Percentiles rank a stretch among this genome's conserved stretches.
These are phyloP conservation scores for Athalia cordata DNA, from an alignment of 2,888 invertebrate species.

Conservation along the genomic window DNA sequence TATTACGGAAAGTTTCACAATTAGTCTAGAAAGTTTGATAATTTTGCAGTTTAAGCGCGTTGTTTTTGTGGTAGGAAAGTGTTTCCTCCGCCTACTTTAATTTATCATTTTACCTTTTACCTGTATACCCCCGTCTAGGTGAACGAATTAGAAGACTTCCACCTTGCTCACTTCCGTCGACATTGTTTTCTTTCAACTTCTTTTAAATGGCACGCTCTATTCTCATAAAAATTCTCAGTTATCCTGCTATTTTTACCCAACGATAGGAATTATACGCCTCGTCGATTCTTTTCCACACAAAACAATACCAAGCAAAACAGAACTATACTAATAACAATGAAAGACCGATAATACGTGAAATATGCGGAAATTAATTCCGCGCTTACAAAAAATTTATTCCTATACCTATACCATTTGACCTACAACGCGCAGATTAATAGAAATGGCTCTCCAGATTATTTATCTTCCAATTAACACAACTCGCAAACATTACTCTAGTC, in stretches of 20 bases:
- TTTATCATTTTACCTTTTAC: slow-evolving; percentile 65
- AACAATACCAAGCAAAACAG: not conserved
- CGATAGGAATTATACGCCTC: not conserved
- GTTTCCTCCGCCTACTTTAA: slow-evolving; percentile 60
- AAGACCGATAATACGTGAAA: too few species aligned
- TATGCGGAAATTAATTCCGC: not conserved
- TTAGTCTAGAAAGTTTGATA: slow-evolving; percentile 71
- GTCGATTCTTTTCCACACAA: slow-evolving; percentile 1
- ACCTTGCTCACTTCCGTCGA: not conserved
- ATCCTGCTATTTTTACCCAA: not conserved
- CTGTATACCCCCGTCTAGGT: not conserved
- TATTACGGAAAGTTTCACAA: slow-evolving; percentile 67
- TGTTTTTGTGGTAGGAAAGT: slow-evolving; percentile 63
- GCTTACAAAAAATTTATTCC: not conserved
- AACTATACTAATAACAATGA: too few species aligned
- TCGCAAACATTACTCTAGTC: not conserved
- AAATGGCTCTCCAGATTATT: not conserved
- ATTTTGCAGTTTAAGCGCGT: slow-evolving; percentile 65
- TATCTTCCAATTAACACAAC: too few species aligned
- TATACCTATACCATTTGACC: not conserved
- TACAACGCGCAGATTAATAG: not conserved
- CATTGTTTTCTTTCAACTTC: slow-evolving; percentile 20
- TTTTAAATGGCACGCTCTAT: slow-evolving; percentile 16
- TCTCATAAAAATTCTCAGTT: not conserved
- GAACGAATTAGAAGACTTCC: slow-evolving; percentile 33